Base-by-base conservation (phyloP, 1,140 invertebrate genomes). In the Plutomurus gul region DNA sequence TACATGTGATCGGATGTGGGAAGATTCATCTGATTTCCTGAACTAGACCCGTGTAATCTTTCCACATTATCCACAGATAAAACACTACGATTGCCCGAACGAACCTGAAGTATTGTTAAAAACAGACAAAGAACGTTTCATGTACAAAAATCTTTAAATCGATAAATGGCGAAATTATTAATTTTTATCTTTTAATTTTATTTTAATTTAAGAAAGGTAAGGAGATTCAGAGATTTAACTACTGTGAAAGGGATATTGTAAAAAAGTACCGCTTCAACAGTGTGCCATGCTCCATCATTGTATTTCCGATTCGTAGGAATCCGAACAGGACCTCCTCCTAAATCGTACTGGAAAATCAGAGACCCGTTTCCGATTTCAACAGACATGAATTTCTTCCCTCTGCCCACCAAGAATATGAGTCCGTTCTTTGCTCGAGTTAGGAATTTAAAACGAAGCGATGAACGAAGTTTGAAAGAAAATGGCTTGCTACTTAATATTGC, bases 361-460 rank as follows among this genome's bases (percentile, higher is more conserved):
- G 40, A 82, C 74, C 81, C 83, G 81, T 76, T 76, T 5, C 40
- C 76, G 85, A 99, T 87, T 86, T 98, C 94, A 30, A 99, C 84
- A 0, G 95, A 92, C 78, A 97, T 89, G 87, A 93, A 98, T 76
- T 91, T 92, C 82, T 87, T 88, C 74, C 88, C 89, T 87, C 92
- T 88, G 6, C 92, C 93, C 82, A 94, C 92, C 47, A 95, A 88
- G 87, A 97, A 96, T 4, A 99, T 88, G 4, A 99, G 86, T 0
- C 97, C 97, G 84, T 97, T 91, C 27, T 91, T 90, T 10, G 93
- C 91, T 80, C 92, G 93, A 0, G 96, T 98, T 84, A 95, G 95
- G 86, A 99, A 97, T 39, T 89, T 91, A 37, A 98, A 86, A 83
- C 89, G 85, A 84, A 97, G 87, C 84, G 90, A 86, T 36, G 91